Evolutionary conservation across 2,888 invertebrate genomes (phyloP).

Genomic region (Meliscaeva auricollis): DNA sequence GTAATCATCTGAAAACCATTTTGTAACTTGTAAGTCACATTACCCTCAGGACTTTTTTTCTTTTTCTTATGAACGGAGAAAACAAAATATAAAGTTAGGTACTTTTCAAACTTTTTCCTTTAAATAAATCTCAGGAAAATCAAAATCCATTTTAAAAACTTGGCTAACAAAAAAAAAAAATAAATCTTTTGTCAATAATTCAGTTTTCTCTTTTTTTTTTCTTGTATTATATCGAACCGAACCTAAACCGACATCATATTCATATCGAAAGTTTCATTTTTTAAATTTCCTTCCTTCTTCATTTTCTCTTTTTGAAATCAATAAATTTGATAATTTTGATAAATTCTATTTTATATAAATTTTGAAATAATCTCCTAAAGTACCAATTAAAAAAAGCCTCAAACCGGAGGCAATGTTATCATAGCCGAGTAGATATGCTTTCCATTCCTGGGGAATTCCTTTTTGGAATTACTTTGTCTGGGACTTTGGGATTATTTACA

Average conservation of each 20-base stretch:
- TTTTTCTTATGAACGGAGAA: too few species aligned
- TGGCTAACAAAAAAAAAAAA: neutral
- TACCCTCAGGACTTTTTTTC: neutral
- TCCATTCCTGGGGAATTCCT: constrained; percentile 28
- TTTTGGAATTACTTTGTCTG: constrained; percentile 31
- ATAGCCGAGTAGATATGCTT: neutral
- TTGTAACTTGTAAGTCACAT: constrained; percentile 12
- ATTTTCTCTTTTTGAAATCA: neutral
- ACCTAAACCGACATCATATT: neutral
- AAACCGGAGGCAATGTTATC: constrained; percentile 26
- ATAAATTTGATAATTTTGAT: constrained; percentile 34
- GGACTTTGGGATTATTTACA: constrained; percentile 40
- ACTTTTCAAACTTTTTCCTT: constrained; percentile 4
- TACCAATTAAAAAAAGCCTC: constrained; percentile 55
- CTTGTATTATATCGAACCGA: too few species aligned
- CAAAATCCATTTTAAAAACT: constrained; percentile 1
- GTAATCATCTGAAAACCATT: constrained; percentile 12
- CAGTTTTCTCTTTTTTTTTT: constrained; percentile 13
- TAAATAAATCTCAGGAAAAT: neutral
- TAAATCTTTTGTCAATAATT: constrained; percentile 13
- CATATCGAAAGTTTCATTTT: neutral
- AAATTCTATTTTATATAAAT: constrained; percentile 35
- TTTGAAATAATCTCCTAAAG: constrained; percentile 46
- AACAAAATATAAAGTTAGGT: neutral
- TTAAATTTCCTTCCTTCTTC: neutral